phyloP scores from a whole-genome alignment of 2,888 invertebrate species.

The Ametastegia equiseti region DNA sequence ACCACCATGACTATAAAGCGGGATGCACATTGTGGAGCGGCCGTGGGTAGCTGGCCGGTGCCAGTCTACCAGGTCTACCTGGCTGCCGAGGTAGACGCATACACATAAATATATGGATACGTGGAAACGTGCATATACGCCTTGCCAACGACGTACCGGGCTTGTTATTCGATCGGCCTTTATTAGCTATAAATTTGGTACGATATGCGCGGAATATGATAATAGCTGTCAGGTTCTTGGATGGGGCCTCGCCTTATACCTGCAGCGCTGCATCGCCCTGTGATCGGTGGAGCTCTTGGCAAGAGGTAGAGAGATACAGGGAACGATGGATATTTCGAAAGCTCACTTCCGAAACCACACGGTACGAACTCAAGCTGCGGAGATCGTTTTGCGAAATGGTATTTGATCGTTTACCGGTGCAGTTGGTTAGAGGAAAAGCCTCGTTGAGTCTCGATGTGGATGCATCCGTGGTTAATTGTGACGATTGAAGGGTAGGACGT shows the following conservation, averaged over 20 bases:
- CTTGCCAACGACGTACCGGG: slow-evolving; percentile 34
- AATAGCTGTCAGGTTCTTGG: slow-evolving; percentile 58
- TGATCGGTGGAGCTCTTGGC: slow-evolving; percentile 35
- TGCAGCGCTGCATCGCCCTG: too few species aligned
- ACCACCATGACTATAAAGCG: slow-evolving; percentile 66
- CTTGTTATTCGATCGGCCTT: slow-evolving; percentile 65
- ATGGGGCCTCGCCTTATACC: slow-evolving; percentile 50
- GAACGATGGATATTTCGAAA: slow-evolving; percentile 16
- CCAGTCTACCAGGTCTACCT: slow-evolving; percentile 33
- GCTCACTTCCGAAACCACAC: slow-evolving; percentile 26
- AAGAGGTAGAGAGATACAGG: neutral
- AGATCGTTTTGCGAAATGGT: slow-evolving; percentile 20
- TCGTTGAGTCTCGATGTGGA: neutral
- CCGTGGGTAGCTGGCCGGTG: slow-evolving; percentile 32
- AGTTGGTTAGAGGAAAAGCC: neutral
- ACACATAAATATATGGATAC: slow-evolving; percentile 37
- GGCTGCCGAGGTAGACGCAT: slow-evolving; percentile 14
- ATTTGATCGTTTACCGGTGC: neutral
- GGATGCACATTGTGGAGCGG: slow-evolving; percentile 48
- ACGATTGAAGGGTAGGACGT: neutral
- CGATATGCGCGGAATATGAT: slow-evolving; percentile 66
- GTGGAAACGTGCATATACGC: slow-evolving; percentile 40
- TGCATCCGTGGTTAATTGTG: slow-evolving; percentile 7
- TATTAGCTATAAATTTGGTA: slow-evolving; percentile 65
- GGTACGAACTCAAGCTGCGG: neutral